These are phyloP conservation scores for Leptinotarsa rubiginosa DNA, from an alignment of 2,888 invertebrate species.

Conservation along the genomic window DNA sequence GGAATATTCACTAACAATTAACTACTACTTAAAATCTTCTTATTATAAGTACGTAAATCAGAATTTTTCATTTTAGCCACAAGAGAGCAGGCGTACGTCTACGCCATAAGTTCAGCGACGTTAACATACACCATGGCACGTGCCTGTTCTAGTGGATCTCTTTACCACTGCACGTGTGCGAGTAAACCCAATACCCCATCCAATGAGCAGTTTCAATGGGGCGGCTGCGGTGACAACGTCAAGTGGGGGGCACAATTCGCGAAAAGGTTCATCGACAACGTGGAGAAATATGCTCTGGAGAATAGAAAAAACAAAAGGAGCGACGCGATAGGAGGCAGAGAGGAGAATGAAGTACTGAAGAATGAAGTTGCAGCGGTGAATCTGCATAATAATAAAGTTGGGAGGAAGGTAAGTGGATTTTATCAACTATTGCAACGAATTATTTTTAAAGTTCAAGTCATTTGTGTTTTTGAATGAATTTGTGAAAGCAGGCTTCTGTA, in stretches of 20 bases:
- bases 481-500: too few species aligned
- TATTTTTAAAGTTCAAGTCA: too few species aligned
- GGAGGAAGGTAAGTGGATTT: constrained; percentile 68
- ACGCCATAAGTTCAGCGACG: constrained; percentile 85
- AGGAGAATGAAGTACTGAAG: constrained; percentile 64
- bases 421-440: too few species aligned
- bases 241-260: constrained; percentile 78
- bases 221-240: constrained; percentile 85
- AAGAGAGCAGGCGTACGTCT: constrained; percentile 86
- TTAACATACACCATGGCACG: constrained; percentile 81
- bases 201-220: constrained; percentile 83
- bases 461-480: too few species aligned
- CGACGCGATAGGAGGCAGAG: constrained; percentile 32
- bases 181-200: constrained; percentile 76
- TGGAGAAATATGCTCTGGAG: constrained; percentile 69
- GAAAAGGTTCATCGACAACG: constrained; percentile 77
- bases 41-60: not conserved
- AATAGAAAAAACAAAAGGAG: constrained; percentile 63
- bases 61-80: constrained; percentile 72
- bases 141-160: constrained; percentile 81
- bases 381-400: constrained; percentile 82
- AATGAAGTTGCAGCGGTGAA: constrained; percentile 76
- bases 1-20: not conserved
- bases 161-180: constrained; percentile 84
- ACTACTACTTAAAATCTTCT: not conserved